phyloP scores from a whole-genome alignment of 64 coral and sea anemone genomes.

The Pocillopora verrucosa region DNA sequence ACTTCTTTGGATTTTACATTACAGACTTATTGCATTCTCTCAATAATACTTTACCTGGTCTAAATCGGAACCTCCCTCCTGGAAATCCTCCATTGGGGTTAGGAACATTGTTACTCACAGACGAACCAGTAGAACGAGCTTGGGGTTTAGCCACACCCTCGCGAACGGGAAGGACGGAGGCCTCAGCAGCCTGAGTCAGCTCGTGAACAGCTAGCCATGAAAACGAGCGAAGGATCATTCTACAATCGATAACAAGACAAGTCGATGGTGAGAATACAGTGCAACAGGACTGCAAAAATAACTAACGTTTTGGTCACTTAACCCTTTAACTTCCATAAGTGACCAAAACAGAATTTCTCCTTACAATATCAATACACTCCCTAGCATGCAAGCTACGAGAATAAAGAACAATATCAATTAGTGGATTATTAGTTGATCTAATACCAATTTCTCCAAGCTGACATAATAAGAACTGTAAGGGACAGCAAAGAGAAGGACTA shows the following conservation, averaged over 20 bases:
- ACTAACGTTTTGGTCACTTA: no score
- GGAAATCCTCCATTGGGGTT: conserved; percentile 59
- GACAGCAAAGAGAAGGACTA: no score
- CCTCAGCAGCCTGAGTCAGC: conserved; percentile 81
- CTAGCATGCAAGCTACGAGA: no score
- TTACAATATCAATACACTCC: no score
- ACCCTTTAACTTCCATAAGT: no score
- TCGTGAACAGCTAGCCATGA: conserved; percentile 77
- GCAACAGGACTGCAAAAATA: not conserved
- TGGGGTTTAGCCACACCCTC: conserved; percentile 92
- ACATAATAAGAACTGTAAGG: no score
- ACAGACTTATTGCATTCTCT: no score
- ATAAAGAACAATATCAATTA: no score
- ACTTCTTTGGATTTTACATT: no score
- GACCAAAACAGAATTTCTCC: no score
- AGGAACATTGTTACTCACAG: conserved; percentile 68
- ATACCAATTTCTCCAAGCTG: no score
- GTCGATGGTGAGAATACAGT: not conserved
- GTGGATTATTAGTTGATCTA: no score
- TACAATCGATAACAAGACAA: not conserved
- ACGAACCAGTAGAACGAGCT: conserved; percentile 75
- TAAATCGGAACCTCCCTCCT: conserved; percentile 42
- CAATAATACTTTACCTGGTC: conserved; percentile 48
- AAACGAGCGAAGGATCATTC: conserved; percentile 78
- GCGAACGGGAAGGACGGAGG: conserved; percentile 82